Evolutionary conservation across 2,113 vertebrate species (phyloP), one percentile per base, ranked within the genome.

Genomic region (Dasypus novemcinctus): DNA sequence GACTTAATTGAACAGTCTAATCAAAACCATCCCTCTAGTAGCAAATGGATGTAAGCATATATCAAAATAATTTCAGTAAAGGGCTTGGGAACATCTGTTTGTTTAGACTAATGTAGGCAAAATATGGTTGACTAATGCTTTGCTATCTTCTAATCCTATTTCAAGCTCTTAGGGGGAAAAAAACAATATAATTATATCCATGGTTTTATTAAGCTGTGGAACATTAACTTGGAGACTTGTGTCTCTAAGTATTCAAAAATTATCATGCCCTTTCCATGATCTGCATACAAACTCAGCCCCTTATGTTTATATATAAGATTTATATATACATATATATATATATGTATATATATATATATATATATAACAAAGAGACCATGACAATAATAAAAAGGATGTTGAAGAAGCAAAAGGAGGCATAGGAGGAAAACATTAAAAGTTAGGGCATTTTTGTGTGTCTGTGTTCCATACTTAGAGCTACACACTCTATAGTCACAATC

Each of bases 31-130:
- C 21, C 18, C 0, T 89, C 59, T 94, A 76, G 82, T 81, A 95
- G 92, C 52, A 57, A 78, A 94, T 68, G 82, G 64, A 3, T 95
- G 4, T 84, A 1, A 83, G 4, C 52, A 76, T 41, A 94, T 61
- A 71, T 57, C 78, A 80, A 95, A 97, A 93, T 52, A 95, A 68
- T 68, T 71, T 93, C 54, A 83, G 68, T 33, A 96, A 92, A 95
- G 59, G 15, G 83, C 25, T 36, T 90, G 54, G 68, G 43, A 80
- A 83, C 78, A 93, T 95, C 84, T 97, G 84, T n/a, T 95, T 9
- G 21, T 93, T 92, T 95, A 74, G 12, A 86, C 57, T 95, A 85
- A 66, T n/a, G 0, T 93, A 93, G 74, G 92, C 85, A 95, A 96
- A 97, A 52, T 94, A 94, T 52, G 27, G 54, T 79, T 83, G 74